phyloP scores from a whole-genome alignment of 1,140 invertebrate genomes.

The Calycopis cecrops region DNA sequence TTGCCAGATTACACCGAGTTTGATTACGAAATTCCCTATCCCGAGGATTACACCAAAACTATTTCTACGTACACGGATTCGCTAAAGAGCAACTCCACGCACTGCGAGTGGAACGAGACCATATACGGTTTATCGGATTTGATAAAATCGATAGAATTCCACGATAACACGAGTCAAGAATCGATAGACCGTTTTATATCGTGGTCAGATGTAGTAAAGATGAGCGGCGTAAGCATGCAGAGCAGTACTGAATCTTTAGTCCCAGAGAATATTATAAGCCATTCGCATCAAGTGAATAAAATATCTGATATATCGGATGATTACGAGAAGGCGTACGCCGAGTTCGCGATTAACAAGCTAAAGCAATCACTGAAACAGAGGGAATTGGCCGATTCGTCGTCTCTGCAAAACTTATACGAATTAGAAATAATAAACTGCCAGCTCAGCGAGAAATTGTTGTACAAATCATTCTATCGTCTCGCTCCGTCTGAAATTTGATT shows the following conservation, averaged over 20 bases:
- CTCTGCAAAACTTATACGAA: slow-evolving; percentile 45
- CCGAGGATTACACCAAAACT: slow-evolving; percentile 46
- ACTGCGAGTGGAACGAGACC: slow-evolving; percentile 56
- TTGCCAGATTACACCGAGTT: slow-evolving; percentile 55
- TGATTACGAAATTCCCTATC: slow-evolving; percentile 36
- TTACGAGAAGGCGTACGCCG: slow-evolving; percentile 45
- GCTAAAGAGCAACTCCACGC: slow-evolving; percentile 30
- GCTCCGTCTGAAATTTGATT: slow-evolving; percentile 28
- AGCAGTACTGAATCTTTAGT: slow-evolving; percentile 30
- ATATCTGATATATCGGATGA: slow-evolving; percentile 35
- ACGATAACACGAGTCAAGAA: slow-evolving; percentile 9
- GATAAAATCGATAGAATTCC: slow-evolving; percentile 27
- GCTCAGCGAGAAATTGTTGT: slow-evolving; percentile 31
- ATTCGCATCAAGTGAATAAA: slow-evolving; percentile 36
- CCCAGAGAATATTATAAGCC: slow-evolving; percentile 46
- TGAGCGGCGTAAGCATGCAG: slow-evolving; percentile 36
- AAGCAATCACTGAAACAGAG: slow-evolving; percentile 45
- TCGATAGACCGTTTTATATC: slow-evolving; percentile 28
- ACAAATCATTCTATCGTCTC: slow-evolving; percentile 47
- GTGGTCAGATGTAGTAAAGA: slow-evolving; percentile 51
- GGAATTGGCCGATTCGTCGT: slow-evolving; percentile 50
- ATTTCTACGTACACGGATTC: slow-evolving; percentile 35
- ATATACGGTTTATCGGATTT: slow-evolving; percentile 55
- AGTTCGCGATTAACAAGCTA: slow-evolving; percentile 54
- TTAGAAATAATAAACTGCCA: slow-evolving; percentile 24